phyloP scores from a whole-genome alignment of 2,113 vertebrate species.

The Taurulus bubalis region DNA sequence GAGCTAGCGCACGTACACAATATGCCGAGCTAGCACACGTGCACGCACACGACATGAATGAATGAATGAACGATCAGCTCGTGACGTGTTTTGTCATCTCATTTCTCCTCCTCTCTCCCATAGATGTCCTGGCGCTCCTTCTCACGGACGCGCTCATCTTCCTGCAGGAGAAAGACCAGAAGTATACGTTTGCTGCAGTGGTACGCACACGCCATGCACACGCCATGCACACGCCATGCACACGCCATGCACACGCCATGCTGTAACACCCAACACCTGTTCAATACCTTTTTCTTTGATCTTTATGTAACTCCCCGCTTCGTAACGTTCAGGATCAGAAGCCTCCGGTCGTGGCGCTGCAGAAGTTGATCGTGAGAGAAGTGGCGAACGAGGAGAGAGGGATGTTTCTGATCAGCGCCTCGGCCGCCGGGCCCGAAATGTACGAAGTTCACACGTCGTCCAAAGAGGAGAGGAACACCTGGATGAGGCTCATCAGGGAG shows the following conservation, averaged over 20 bases:
- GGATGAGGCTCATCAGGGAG: conserved; percentile 95
- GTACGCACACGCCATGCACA: conserved; percentile 78
- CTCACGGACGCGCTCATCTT: conserved; percentile 91
- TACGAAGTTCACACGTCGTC: conserved; percentile 93
- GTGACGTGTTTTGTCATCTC: no score
- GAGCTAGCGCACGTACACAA: no score
- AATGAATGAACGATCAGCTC: no score
- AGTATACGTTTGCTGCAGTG: conserved; percentile 92
- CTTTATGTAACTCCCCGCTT: no score
- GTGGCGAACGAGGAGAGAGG: conserved; percentile 96
- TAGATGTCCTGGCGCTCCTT: conserved; percentile 91
- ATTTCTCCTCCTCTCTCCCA: conserved; percentile 53
- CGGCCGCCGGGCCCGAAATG: conserved; percentile 94
- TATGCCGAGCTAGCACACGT: no score
- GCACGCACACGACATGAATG: no score
- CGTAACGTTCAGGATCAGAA: conserved; percentile 90
- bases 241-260: no score
- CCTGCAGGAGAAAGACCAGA: conserved; percentile 97
- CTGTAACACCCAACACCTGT: no score
- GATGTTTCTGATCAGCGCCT: conserved; percentile 97
- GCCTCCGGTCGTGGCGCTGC: conserved; percentile 92
- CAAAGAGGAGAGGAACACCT: conserved; percentile 93
- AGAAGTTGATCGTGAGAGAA: conserved; percentile 96
- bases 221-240: no score
- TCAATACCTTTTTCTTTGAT: no score